Conservation (phyloP, 2,113 vertebrate species). For the Passerina amoena region DNA sequence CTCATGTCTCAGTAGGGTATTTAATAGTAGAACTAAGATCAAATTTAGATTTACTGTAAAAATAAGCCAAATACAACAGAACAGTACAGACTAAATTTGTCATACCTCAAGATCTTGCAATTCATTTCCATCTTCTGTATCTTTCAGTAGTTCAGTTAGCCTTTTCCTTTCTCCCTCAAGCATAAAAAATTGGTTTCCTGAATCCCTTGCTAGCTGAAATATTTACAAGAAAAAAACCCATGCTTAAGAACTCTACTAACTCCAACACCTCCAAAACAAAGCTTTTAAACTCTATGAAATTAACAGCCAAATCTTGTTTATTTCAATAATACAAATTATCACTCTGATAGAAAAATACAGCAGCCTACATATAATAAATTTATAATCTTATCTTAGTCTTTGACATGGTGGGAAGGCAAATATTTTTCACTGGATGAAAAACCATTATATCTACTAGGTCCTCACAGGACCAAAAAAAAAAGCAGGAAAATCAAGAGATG, state of each 20-base stretch:
- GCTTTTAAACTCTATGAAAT: not conserved
- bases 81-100: not conserved
- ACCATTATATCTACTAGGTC: not conserved
- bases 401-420: fast-evolving
- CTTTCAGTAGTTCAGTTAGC: constrained; percentile 82
- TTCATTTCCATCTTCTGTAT: constrained; percentile 70
- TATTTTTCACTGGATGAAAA: not conserved
- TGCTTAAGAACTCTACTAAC: not conserved
- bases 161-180: constrained; percentile 82
- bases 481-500: not conserved
- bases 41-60: not conserved
- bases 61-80: not conserved
- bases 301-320: not conserved
- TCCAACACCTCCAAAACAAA: not conserved
- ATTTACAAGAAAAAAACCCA: not conserved
- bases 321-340: not conserved
- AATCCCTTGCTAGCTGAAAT: constrained; percentile 80
- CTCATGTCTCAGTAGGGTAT: not conserved
- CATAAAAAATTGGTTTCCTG: constrained; percentile 76
- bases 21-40: not conserved
- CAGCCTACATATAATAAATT: not conserved
- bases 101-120: constrained; percentile 71
- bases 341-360: not conserved
- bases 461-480: not conserved
- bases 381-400: not conserved